Conservation (phyloP, 2,797 vertebrate species). For the Hephaestus fuliginosus region DNA sequence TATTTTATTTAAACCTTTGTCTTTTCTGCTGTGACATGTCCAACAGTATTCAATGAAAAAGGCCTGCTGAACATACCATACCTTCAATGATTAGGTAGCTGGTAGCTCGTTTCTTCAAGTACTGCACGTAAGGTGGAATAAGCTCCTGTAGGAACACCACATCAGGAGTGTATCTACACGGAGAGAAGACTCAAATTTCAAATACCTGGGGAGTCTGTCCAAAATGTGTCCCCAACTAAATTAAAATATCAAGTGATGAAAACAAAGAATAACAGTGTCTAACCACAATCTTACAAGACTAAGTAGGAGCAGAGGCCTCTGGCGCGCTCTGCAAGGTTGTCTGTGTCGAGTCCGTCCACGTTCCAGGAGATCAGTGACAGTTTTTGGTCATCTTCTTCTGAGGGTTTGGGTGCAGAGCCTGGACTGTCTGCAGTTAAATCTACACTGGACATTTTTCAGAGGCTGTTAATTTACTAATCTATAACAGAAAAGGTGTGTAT, state of each 20-base stretch:
- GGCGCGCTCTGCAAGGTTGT: conserved; percentile 89
- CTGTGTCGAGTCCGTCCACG: conserved; percentile 92
- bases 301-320: conserved; percentile 91
- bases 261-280: background rate
- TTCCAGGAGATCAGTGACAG: conserved; percentile 96
- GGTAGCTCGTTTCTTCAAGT: conserved; percentile 91
- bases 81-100: conserved; percentile 93
- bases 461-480: background rate
- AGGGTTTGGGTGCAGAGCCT: conserved; percentile 52
- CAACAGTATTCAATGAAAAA: background rate
- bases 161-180: conserved; percentile 92
- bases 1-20: background rate
- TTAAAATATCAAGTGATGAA: background rate
- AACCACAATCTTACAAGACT: conserved; percentile 87
- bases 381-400: conserved; percentile 82
- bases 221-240: background rate
- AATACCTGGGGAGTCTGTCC: background rate
- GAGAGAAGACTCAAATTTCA: conserved; percentile 17
- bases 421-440: conserved; percentile 90
- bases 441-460: conserved; percentile 83
- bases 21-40: background rate
- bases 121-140: conserved; percentile 86
- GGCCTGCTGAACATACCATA: conserved; percentile 61
- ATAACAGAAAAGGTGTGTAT: background rate
- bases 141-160: conserved; percentile 97